phyloP scores from a whole-genome alignment of 2,797 vertebrate species.

The Margarornis squamiger region DNA sequence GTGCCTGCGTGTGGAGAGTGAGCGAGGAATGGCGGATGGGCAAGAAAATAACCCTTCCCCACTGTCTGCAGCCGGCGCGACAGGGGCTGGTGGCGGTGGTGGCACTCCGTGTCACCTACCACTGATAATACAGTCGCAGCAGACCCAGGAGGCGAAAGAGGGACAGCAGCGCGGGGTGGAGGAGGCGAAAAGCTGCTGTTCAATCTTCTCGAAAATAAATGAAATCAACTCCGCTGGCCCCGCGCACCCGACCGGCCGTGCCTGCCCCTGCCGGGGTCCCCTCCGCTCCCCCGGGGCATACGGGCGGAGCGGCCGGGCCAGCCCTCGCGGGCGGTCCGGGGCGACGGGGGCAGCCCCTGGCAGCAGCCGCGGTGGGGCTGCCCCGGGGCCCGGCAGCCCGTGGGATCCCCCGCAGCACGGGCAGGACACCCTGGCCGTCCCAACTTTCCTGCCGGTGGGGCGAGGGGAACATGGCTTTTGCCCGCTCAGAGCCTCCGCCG shows the following conservation, averaged over 20 bases:
- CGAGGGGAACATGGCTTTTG: not conserved
- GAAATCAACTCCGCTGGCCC: not conserved
- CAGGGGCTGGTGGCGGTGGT: conserved; percentile 2
- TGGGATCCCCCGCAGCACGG: not conserved
- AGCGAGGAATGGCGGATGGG: conserved; percentile 22
- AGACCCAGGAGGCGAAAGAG: not conserved
- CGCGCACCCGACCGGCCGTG: not conserved
- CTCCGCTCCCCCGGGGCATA: not conserved
- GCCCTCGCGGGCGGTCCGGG: not conserved
- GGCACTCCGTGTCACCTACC: conserved; percentile 20
- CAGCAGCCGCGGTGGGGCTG: not conserved
- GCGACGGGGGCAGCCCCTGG: not conserved
- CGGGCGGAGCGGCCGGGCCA: not conserved
- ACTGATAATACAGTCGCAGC: not conserved
- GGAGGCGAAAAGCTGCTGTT: not conserved
- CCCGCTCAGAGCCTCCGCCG: not conserved
- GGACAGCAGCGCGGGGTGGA: not conserved
- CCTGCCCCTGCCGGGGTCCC: no score
- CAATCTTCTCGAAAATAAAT: not conserved
- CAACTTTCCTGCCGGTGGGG: not conserved
- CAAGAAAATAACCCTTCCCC: conserved; percentile 1
- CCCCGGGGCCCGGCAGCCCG: not conserved
- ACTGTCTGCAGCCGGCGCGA: not conserved
- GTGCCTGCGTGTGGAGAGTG: not conserved
- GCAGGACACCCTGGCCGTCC: not conserved